phyloP scores from a whole-genome alignment of 2,113 vertebrate species.

The Riparia riparia region DNA sequence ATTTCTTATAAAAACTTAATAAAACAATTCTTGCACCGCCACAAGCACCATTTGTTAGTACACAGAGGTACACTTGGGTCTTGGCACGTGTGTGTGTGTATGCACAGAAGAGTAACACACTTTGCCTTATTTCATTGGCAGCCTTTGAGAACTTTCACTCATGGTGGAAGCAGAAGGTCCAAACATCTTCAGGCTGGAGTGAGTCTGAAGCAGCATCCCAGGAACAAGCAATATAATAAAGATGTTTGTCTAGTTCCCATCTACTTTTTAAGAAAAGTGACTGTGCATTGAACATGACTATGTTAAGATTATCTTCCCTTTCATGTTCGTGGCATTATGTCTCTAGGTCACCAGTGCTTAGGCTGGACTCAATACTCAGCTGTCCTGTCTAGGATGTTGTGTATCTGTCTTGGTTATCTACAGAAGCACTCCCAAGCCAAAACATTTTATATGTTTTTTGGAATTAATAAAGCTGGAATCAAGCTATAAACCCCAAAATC shows the following conservation, averaged over 20 bases:
- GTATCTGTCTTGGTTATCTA: not conserved
- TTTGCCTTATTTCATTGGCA: not conserved
- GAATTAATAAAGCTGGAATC: not conserved
- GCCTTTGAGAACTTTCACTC: not conserved
- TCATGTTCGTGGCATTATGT: not conserved
- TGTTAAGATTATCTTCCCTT: not conserved
- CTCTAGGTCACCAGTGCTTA: not conserved
- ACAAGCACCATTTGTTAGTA: not conserved
- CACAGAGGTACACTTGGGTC: not conserved
- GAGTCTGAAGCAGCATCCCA: not conserved
- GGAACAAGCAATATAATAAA: not conserved
- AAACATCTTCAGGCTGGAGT: not conserved
- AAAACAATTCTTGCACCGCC: too few relatives aligned
- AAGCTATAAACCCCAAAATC: not conserved
- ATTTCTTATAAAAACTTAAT: too few relatives aligned
- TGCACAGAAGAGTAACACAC: not conserved
- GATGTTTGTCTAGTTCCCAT: not conserved
- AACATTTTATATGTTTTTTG: not conserved
- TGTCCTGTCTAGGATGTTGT: not conserved
- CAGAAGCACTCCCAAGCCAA: not conserved
- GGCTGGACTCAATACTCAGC: not conserved
- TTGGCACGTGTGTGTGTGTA: rapidly evolving
- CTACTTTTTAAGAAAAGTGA: not conserved
- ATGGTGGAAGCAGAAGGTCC: not conserved
- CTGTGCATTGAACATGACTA: not conserved